A percentile compares a stretch with the other conserved stretches of the same genome.
These are phyloP conservation scores for Apotomis betuletana DNA, from an alignment of 2,888 invertebrate species.

Conservation along the genomic window DNA sequence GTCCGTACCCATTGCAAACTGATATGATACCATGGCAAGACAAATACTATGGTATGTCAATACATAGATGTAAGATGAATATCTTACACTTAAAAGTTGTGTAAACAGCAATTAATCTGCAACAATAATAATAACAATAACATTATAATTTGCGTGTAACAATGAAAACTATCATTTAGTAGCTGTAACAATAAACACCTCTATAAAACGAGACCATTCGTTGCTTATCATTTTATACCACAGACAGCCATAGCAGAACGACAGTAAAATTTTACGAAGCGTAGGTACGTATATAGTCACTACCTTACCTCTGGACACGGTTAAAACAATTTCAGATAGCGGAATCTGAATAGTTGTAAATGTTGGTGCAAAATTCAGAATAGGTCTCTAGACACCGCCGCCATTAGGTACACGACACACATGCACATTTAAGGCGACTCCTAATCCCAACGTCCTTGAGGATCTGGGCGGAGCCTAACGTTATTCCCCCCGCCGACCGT, in stretches of 20 bases:
- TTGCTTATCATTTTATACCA: background rate
- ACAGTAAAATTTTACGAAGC: conserved; percentile 2
- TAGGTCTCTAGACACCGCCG: conserved; percentile 26
- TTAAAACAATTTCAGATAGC: conserved; percentile 39
- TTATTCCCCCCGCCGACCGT: no score
- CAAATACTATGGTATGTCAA: no score
- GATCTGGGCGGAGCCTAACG: no score
- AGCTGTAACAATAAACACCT: background rate
- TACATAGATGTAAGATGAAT: no score
- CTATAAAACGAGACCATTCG: background rate
- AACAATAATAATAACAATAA: background rate
- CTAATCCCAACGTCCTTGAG: no score
- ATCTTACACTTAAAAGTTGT: no score
- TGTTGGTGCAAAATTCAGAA: conserved; percentile 34
- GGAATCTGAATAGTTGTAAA: conserved; percentile 29
- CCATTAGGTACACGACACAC: background rate
- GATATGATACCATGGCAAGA: no score
- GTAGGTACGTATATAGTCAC: background rate
- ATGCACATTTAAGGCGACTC: no score
- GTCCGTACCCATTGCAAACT: no score
- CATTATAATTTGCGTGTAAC: background rate
- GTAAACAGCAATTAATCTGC: background rate
- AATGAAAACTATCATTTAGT: background rate
- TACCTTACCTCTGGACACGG: conserved; percentile 3
- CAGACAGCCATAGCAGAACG: background rate